Percentiles rank a stretch among this genome's conserved stretches.
These are phyloP conservation scores for Etheostoma perlongum DNA, from an alignment of 2,797 vertebrate genomes.

Conservation along the genomic window DNA sequence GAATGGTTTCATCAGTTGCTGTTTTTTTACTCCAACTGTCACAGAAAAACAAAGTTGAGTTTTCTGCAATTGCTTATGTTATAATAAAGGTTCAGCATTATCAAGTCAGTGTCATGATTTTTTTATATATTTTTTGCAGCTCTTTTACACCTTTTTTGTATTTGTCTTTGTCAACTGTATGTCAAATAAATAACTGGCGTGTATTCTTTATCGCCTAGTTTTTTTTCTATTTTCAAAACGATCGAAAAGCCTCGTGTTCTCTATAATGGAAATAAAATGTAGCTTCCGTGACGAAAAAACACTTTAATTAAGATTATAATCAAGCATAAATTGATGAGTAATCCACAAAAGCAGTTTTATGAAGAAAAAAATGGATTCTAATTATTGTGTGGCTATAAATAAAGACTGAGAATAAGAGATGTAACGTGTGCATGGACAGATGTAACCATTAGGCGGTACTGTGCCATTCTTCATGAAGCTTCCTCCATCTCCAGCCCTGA, in stretches of 20 bases:
- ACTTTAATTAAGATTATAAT: neutral
- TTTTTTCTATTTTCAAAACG: neutral
- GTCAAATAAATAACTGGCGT: neutral
- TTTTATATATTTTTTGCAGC: neutral
- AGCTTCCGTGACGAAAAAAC: no score
- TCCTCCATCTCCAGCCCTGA: slow-evolving; percentile 67
- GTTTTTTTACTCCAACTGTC: neutral
- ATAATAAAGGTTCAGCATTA: neutral
- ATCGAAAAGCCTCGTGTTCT: neutral
- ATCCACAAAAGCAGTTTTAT: neutral
- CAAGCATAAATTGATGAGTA: neutral
- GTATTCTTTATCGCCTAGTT: neutral
- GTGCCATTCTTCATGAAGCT: slow-evolving; percentile 68
- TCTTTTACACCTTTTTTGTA: neutral
- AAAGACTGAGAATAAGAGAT: neutral
- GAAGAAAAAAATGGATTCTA: neutral
- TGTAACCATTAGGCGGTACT: slow-evolving; percentile 81
- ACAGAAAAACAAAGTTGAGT: neutral
- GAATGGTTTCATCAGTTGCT: neutral
- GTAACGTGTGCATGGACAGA: slow-evolving; percentile 66
- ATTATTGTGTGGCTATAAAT: no score
- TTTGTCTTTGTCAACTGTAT: neutral
- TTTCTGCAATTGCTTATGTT: neutral
- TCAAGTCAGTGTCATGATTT: no score
- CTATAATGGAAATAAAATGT: neutral